Evolutionary conservation across 2,797 vertebrate genomes (phyloP).

Genomic region (Etheostoma nigrum): DNA sequence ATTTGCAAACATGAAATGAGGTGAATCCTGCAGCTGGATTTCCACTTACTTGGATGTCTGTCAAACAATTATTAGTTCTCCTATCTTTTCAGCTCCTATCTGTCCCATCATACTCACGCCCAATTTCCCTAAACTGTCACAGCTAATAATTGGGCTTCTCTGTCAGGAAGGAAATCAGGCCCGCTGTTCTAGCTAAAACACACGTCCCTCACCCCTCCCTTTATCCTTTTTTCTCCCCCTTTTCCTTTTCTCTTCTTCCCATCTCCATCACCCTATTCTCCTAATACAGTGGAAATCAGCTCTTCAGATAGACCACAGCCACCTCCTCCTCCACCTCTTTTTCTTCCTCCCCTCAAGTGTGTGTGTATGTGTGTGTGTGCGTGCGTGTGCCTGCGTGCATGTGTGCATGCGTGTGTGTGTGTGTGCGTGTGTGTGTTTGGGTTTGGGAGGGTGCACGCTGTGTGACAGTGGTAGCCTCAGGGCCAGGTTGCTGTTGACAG

Average conservation of each 20-base stretch:
- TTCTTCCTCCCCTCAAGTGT: slow-evolving; percentile 86
- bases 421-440: slow-evolving; percentile 16
- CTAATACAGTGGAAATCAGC: slow-evolving; percentile 66
- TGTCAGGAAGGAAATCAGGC: slow-evolving; percentile 78
- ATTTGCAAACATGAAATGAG: slow-evolving; percentile 32
- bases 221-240: slow-evolving; percentile 35
- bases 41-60: slow-evolving; percentile 52
- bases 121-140: slow-evolving; percentile 82
- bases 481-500: slow-evolving; percentile 98
- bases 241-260: slow-evolving; percentile 35
- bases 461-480: slow-evolving; percentile 97
- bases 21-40: slow-evolving; percentile 43
- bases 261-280: slow-evolving; percentile 46
- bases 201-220: slow-evolving; percentile 55
- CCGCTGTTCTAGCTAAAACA: slow-evolving; percentile 76
- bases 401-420: not conserved
- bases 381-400: slow-evolving; percentile 82
- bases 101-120: slow-evolving; percentile 73
- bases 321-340: slow-evolving; percentile 71
- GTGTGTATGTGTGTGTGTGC: slow-evolving; percentile 65
- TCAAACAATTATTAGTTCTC: slow-evolving; percentile 68
- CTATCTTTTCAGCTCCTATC: slow-evolving; percentile 67
- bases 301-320: slow-evolving; percentile 63
- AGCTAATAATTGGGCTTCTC: slow-evolving; percentile 81
- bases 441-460: slow-evolving; percentile 82